Conservation (phyloP, 2,797 vertebrate species). For the Tragelaphus oryx region DNA sequence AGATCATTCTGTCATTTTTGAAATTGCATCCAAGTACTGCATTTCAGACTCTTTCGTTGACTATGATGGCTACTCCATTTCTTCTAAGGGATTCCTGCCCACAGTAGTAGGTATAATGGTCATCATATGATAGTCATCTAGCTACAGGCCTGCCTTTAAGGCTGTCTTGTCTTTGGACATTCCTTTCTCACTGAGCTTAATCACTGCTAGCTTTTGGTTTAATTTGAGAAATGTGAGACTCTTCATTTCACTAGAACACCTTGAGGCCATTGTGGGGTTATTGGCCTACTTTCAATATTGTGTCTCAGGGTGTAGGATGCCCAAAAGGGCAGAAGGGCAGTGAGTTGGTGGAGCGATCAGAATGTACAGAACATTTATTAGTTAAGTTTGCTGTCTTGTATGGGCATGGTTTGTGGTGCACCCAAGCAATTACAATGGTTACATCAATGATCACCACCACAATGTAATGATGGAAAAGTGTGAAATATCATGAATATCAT, state of each 20-base stretch:
- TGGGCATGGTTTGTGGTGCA: not conserved
- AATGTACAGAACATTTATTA: not conserved
- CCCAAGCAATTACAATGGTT: not conserved
- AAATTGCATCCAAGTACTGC: not conserved
- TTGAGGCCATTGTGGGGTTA: not conserved
- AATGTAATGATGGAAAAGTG: not conserved
- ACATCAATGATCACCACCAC: not conserved
- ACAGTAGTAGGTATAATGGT: not conserved
- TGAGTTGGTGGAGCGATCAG: not conserved
- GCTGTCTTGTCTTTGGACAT: not conserved
- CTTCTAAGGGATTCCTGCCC: not conserved
- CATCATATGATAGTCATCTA: not conserved
- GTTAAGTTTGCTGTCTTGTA: not conserved
- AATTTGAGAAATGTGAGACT: not conserved
- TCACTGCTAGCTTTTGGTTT: not conserved
- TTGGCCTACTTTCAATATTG: not conserved
- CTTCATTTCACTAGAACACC: not conserved
- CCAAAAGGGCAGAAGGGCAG: not conserved
- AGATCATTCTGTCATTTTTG: not conserved
- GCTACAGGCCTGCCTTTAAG: not conserved
- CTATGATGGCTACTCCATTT: not conserved
- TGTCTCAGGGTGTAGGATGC: not conserved
- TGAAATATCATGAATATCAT: not conserved
- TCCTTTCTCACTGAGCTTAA: not conserved
- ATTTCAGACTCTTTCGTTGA: not conserved